phyloP scores from a whole-genome alignment of 2,888 invertebrate genomes.

The Xestia sexstrigata region DNA sequence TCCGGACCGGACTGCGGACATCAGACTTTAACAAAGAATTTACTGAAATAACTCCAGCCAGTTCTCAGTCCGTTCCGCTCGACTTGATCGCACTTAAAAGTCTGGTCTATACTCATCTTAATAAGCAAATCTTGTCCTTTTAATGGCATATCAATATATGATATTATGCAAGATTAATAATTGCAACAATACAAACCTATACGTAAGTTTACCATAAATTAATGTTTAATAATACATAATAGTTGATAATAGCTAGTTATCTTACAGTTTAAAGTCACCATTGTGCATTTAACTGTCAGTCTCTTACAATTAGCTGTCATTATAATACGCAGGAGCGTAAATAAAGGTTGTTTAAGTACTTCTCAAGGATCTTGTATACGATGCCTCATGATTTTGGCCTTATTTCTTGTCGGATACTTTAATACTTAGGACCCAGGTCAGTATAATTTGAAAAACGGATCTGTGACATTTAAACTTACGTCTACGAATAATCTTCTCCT shows the following conservation, averaged over 20 bases:
- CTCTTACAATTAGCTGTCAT: constrained; percentile 12
- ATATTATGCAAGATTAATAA: constrained; percentile 13
- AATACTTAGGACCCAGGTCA: background rate
- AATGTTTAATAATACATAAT: constrained; percentile 25
- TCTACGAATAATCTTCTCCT: background rate
- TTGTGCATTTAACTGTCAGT: constrained; percentile 24
- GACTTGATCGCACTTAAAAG: background rate
- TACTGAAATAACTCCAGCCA: background rate
- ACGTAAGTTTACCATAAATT: constrained; percentile 2
- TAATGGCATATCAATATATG: background rate
- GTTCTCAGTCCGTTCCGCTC: background rate
- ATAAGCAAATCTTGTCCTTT: background rate
- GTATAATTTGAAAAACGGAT: background rate
- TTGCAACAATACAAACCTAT: constrained; percentile 1
- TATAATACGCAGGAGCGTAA: constrained; percentile 5
- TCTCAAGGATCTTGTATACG: constrained; percentile 24
- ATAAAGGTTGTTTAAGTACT: constrained; percentile 5
- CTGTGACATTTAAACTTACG: background rate
- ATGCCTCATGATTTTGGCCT: background rate
- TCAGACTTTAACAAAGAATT: background rate
- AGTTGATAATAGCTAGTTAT: constrained; percentile 1
- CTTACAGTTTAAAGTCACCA: constrained; percentile 24
- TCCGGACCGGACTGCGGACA: background rate
- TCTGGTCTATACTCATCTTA: background rate
- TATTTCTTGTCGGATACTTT: background rate